phyloP scores from a whole-genome alignment of 2,113 vertebrate genomes.

The Cercocebus atys region DNA sequence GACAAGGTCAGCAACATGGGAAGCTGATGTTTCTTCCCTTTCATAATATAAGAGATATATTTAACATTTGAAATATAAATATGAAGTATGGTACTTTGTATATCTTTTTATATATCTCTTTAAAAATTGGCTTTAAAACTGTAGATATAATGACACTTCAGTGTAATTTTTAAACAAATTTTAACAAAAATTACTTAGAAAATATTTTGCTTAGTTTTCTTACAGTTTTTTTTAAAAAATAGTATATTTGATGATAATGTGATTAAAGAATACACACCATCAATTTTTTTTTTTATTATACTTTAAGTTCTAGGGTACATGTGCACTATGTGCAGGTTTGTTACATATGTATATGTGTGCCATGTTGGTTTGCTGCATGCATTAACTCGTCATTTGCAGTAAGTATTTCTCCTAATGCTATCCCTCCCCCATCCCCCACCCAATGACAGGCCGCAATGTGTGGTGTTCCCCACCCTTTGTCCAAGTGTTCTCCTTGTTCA shows the following conservation, averaged over 20 bases:
- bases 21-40: constrained; percentile 40
- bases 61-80: background rate
- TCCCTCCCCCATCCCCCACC: too few relatives aligned
- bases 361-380: too few relatives aligned
- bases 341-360: too few relatives aligned
- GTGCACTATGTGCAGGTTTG: too few relatives aligned
- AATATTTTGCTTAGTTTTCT: background rate
- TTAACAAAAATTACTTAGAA: constrained; percentile 29
- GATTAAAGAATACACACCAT: background rate
- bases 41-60: background rate
- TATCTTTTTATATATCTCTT: too few relatives aligned
- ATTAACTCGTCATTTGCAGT: too few relatives aligned
- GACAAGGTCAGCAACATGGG: constrained; percentile 24
- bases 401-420: too few relatives aligned
- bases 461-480: too few relatives aligned
- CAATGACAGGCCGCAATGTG: too few relatives aligned
- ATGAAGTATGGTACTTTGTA: background rate
- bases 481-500: too few relatives aligned
- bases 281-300: too few relatives aligned
- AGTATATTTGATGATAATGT: background rate
- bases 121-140: background rate
- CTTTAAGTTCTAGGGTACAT: too few relatives aligned
- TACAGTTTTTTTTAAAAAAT: background rate
- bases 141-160: background rate
- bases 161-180: background rate